A percentile compares a stretch with the other conserved stretches of the same genome.
Conservation (phyloP, 2,888 invertebrate genomes). For the Brachylomia viminalis region DNA sequence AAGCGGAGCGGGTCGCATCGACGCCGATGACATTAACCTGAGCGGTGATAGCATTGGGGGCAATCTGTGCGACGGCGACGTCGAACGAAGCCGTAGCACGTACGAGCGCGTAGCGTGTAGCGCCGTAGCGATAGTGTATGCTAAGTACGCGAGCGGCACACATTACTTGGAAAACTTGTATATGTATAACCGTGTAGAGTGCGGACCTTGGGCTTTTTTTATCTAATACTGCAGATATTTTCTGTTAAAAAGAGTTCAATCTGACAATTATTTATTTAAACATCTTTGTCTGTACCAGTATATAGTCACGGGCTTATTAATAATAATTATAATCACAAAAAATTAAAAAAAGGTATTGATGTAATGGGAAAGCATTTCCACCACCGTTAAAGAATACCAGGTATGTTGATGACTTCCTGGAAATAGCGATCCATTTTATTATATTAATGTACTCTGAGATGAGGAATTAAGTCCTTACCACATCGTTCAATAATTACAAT, state of each 20-base stretch:
- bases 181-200: slow-evolving; percentile 11
- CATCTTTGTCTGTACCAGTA: background rate
- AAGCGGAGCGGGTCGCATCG: slow-evolving; percentile 28
- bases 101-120: slow-evolving; percentile 38
- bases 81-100: slow-evolving; percentile 34
- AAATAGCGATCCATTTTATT: too few species aligned
- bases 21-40: slow-evolving; percentile 52
- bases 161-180: slow-evolving; percentile 50
- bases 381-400: background rate
- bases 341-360: background rate
- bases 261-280: background rate
- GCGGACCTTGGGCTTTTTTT: too few species aligned
- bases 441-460: background rate
- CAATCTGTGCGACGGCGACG: slow-evolving; percentile 49
- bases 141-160: slow-evolving; percentile 60
- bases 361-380: background rate
- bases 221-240: background rate
- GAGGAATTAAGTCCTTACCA: too few species aligned
- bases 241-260: background rate
- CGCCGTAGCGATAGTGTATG: slow-evolving; percentile 54
- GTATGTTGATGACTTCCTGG: too few species aligned
- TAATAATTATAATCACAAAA: background rate
- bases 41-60: slow-evolving; percentile 43
- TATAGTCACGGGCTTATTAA: background rate
- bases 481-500: background rate